These are phyloP conservation scores for Gallinago paraguaiae DNA, from an alignment of 2,113 vertebrate species.

Conservation along the genomic window DNA sequence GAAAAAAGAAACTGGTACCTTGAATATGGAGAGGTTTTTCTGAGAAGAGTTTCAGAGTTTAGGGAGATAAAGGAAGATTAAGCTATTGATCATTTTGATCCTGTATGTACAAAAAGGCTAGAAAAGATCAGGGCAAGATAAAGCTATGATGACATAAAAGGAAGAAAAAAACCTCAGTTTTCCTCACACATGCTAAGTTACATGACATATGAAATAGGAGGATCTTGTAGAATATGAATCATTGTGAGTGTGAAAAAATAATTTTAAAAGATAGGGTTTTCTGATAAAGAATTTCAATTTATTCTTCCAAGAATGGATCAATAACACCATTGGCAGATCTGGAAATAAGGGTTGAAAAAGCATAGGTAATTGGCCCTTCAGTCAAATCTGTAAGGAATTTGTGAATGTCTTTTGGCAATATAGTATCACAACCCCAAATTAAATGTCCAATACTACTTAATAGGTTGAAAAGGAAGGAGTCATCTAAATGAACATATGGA, in stretches of 20 bases:
- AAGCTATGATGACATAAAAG: not conserved
- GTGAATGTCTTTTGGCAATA: not conserved
- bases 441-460: not conserved
- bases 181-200: not conserved
- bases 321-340: not conserved
- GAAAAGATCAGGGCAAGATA: not conserved
- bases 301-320: not conserved
- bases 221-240: not conserved
- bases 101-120: not conserved
- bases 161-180: rapidly evolving
- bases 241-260: rapidly evolving
- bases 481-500: not conserved
- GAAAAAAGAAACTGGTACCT: not conserved
- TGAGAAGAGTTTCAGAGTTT: not conserved
- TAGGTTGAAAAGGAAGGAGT: not conserved
- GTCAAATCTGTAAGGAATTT: not conserved
- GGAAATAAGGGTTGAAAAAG: not conserved
- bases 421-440: not conserved
- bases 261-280: not conserved
- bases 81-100: not conserved
- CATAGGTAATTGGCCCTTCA: not conserved
- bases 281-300: not conserved
- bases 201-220: not conserved
- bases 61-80: not conserved
- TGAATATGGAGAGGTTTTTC: not conserved